Conservation (phyloP, 2,113 vertebrate species). For the Polypterus bichir region DNA sequence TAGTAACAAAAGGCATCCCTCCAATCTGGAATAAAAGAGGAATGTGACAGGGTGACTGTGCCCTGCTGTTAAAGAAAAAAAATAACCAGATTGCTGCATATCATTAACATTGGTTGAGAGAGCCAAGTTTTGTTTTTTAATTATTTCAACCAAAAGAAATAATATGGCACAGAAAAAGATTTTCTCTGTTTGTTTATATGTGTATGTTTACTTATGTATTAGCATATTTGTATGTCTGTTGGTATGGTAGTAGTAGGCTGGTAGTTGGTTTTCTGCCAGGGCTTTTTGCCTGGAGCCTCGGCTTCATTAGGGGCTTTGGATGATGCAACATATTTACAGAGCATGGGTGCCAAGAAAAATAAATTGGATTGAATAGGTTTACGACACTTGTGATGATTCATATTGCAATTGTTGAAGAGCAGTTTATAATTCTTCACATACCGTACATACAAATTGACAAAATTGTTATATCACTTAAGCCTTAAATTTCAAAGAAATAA, state of each 20-base stretch:
- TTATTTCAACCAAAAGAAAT: slow-evolving; percentile 27
- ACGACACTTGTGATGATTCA: too few relatives aligned
- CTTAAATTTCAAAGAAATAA: too few relatives aligned
- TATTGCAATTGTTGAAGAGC: too few relatives aligned
- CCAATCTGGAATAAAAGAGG: slow-evolving; percentile 14
- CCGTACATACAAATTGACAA: too few relatives aligned
- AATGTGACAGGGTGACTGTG: slow-evolving; percentile 10
- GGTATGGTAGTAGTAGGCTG: neutral
- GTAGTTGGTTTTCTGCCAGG: neutral
- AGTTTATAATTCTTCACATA: too few relatives aligned
- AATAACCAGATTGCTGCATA: slow-evolving; percentile 25
- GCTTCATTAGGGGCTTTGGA: neutral
- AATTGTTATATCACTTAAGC: too few relatives aligned
- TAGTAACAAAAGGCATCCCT: slow-evolving; percentile 1
- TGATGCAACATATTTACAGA: neutral
- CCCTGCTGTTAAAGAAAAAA: slow-evolving; percentile 10
- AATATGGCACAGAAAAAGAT: too few relatives aligned
- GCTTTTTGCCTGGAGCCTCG: neutral
- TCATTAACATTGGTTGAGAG: slow-evolving; percentile 23
- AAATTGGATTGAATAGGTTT: too few relatives aligned
- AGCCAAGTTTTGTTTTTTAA: slow-evolving; percentile 26
- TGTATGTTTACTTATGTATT: too few relatives aligned
- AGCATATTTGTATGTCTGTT: too few relatives aligned
- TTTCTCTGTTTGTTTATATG: too few relatives aligned
- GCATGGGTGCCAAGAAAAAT: neutral